A percentile compares a stretch with the other conserved stretches of the same genome.
These are phyloP conservation scores for Dendrolimus kikuchii DNA, from an alignment of 1,140 invertebrate genomes.

Conservation along the genomic window DNA sequence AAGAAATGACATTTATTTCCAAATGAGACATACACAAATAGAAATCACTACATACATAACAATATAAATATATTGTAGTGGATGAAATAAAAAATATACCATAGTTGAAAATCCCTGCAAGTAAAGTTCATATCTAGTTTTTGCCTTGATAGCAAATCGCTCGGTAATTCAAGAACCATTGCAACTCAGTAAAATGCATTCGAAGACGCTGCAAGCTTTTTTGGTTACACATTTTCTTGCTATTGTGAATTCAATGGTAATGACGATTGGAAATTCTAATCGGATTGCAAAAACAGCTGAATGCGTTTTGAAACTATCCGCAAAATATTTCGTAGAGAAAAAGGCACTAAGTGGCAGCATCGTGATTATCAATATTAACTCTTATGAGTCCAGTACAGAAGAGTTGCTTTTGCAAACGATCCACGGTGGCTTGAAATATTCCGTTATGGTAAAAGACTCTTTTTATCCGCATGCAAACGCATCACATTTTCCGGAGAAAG, in stretches of 20 bases:
- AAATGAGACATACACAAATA: too few species aligned
- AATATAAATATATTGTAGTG: too few species aligned
- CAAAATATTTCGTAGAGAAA: constrained; percentile 69
- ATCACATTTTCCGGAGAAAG: constrained; percentile 70
- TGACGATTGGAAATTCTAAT: constrained; percentile 36
- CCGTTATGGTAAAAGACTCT: constrained; percentile 68
- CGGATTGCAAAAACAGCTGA: constrained; percentile 52
- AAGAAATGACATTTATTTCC: too few species aligned
- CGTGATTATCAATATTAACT: constrained; percentile 64
- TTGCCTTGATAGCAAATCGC: too few species aligned
- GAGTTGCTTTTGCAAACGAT: constrained; percentile 57
- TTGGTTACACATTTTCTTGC: too few species aligned
- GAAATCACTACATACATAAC: too few species aligned
- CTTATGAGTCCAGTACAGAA: constrained; percentile 51
- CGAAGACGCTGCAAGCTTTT: too few species aligned
- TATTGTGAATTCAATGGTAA: constrained; percentile 34
- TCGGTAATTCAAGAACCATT: too few species aligned
- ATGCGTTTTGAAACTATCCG: constrained; percentile 65
- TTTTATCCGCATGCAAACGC: constrained; percentile 61
- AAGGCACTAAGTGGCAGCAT: constrained; percentile 67
- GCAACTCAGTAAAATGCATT: too few species aligned
- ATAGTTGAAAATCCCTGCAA: too few species aligned
- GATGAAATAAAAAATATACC: too few species aligned
- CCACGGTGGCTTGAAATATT: constrained; percentile 60
- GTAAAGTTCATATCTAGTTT: too few species aligned